phyloP scores from a whole-genome alignment of 1,140 invertebrate species.

The Caerostris darwini region DNA sequence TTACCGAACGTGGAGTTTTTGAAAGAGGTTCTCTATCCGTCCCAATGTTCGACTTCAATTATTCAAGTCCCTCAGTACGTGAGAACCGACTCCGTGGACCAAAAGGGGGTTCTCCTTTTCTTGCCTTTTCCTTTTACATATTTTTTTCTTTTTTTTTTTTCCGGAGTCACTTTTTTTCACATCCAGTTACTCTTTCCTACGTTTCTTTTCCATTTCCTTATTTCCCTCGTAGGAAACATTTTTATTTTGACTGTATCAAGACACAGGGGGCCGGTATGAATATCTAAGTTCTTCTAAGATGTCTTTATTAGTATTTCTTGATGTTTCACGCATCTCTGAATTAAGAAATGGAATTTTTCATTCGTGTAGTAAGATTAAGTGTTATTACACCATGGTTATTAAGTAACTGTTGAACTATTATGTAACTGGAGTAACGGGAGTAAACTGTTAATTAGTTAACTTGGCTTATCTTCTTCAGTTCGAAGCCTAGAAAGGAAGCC shows the following conservation, averaged over 20 bases:
- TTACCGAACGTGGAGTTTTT: constrained; percentile 38
- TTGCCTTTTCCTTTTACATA: constrained; percentile 43
- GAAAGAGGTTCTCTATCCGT: constrained; percentile 44
- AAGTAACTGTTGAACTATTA: too few relatives aligned
- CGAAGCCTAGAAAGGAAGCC: too few relatives aligned
- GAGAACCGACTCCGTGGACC: constrained; percentile 48
- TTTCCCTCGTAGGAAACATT: constrained; percentile 31
- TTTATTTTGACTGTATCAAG: background rate
- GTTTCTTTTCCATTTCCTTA: constrained; percentile 50
- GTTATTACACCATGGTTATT: too few relatives aligned
- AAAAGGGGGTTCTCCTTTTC: background rate
- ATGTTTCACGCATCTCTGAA: too few relatives aligned
- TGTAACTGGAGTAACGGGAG: too few relatives aligned
- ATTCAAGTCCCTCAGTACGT: constrained; percentile 61
- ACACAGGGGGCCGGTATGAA: background rate
- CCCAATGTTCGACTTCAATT: constrained; percentile 64
- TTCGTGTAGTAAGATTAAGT: too few relatives aligned
- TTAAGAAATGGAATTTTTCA: too few relatives aligned
- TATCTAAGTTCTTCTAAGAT: too few relatives aligned
- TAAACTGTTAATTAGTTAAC: too few relatives aligned
- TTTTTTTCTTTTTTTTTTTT: constrained; percentile 5
- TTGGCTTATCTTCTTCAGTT: too few relatives aligned
- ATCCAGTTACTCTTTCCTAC: background rate
- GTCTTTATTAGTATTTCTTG: too few relatives aligned
- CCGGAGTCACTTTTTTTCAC: constrained; percentile 5